Percentiles rank a stretch among this genome's conserved stretches.
These are phyloP conservation scores for Drosophila erecta DNA, from an alignment of 1,140 invertebrate species.

Conservation along the genomic window DNA sequence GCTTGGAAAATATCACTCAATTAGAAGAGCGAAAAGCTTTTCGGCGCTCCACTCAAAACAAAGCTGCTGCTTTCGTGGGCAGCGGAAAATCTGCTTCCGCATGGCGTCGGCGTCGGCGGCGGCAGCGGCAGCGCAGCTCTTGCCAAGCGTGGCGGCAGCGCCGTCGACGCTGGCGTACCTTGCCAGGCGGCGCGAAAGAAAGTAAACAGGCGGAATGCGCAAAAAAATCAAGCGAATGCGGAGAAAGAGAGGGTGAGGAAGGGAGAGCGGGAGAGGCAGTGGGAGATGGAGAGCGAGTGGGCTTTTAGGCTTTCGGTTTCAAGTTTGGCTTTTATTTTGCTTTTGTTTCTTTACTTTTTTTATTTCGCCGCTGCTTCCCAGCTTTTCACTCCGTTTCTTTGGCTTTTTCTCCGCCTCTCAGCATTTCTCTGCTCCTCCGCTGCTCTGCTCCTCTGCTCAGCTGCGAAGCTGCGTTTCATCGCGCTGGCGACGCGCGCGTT, in stretches of 20 bases:
- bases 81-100: constrained; percentile 63
- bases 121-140: constrained; percentile 14
- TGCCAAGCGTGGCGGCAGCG: constrained; percentile 35
- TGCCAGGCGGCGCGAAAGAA: constrained; percentile 73
- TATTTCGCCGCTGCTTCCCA: constrained; percentile 33
- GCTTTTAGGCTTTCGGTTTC: constrained; percentile 66
- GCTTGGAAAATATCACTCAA: constrained; percentile 35
- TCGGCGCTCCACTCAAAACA: constrained; percentile 55
- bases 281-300: constrained; percentile 1
- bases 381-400: constrained; percentile 27
- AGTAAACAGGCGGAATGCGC: constrained; percentile 73
- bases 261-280: constrained; percentile 11
- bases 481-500: constrained; percentile 73
- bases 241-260: constrained; percentile 8
- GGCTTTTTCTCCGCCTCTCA: constrained; percentile 12
- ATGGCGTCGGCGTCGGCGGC: constrained; percentile 5
- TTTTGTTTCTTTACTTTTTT: constrained; percentile 38
- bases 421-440: constrained; percentile 1
- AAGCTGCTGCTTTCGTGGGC: constrained; percentile 30
- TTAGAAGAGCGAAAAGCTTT: constrained; percentile 56
- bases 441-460: constrained; percentile 13
- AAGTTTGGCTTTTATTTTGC: constrained; percentile 64
- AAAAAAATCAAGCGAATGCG: constrained; percentile 46
- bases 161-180: constrained; percentile 38
- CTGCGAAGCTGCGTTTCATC: constrained; percentile 69